These are phyloP conservation scores for Drosophila demipolita DNA, from an alignment of 2,888 invertebrate genomes.

Conservation along the genomic window DNA sequence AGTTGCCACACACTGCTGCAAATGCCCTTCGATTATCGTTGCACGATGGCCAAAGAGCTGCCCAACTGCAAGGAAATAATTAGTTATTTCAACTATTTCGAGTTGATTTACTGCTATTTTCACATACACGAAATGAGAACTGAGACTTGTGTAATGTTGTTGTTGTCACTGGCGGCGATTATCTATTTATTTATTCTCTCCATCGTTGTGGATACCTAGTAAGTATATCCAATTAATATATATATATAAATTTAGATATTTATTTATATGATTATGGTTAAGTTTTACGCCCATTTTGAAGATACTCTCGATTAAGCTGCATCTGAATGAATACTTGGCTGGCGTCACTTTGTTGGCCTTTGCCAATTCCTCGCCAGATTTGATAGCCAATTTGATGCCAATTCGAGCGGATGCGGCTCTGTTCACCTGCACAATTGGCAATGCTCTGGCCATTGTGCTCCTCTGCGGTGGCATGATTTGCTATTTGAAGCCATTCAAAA, in stretches of 20 bases:
- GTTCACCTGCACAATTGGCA: slow-evolving; percentile 29
- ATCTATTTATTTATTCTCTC: slow-evolving; percentile 44
- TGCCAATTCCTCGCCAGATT: slow-evolving; percentile 47
- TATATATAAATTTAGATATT: too few relatives aligned
- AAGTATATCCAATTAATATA: slow-evolving; percentile 13
- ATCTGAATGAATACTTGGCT: slow-evolving; percentile 58
- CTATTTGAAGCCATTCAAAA: slow-evolving; percentile 55
- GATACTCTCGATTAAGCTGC: slow-evolving; percentile 47
- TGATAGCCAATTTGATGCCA: slow-evolving; percentile 56
- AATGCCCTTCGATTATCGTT: slow-evolving; percentile 50
- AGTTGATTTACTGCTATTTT: slow-evolving; percentile 60
- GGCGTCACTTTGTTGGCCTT: slow-evolving; percentile 51
- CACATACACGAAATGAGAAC: slow-evolving; percentile 16
- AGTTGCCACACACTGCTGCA: slow-evolving; percentile 54
- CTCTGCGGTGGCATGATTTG: slow-evolving; percentile 56
- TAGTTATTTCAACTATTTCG: slow-evolving; percentile 60
- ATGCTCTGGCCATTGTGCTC: slow-evolving; percentile 34
- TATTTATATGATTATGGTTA: not conserved
- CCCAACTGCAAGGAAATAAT: slow-evolving; percentile 46
- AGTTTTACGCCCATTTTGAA: slow-evolving; percentile 59
- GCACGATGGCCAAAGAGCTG: slow-evolving; percentile 42
- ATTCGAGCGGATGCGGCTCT: slow-evolving; percentile 12
- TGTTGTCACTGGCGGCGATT: slow-evolving; percentile 31
- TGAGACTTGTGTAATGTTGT: slow-evolving; percentile 32
- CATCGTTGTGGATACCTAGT: slow-evolving; percentile 44